A percentile compares a stretch with the other conserved stretches of the same genome.
phyloP scores from a whole-genome alignment of 2,888 invertebrate species.

The Ommatoiulus sabulosus region DNA sequence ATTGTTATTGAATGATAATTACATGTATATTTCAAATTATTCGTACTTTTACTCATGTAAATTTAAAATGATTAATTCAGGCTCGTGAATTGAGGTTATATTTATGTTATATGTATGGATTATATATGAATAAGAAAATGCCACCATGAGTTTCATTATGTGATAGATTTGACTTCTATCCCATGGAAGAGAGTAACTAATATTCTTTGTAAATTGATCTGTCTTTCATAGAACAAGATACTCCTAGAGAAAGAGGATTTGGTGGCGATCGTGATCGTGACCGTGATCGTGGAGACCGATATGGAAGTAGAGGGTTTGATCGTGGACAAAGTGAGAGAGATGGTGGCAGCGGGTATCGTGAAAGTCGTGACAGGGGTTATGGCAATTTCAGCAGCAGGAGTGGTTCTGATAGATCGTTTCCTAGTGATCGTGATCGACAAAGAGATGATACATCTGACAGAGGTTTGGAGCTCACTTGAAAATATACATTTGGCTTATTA shows the following conservation, averaged over 20 bases:
- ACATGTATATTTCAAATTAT: too few relatives aligned
- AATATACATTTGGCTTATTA: too few relatives aligned
- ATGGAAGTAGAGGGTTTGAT: conserved; percentile 62
- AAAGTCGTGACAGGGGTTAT: neutral
- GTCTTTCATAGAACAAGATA: conserved; percentile 64
- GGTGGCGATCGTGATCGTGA: conserved; percentile 66
- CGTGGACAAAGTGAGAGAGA: neutral
- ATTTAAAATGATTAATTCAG: too few relatives aligned
- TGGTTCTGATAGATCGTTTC: conserved; percentile 30
- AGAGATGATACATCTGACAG: conserved; percentile 63
- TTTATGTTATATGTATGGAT: too few relatives aligned
- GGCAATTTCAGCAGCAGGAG: conserved; percentile 15
- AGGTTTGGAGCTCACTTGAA: conserved; percentile 60
- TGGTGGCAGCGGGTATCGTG: conserved; percentile 61
- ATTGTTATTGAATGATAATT: too few relatives aligned
- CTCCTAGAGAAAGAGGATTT: conserved; percentile 69
- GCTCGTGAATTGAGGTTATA: too few relatives aligned
- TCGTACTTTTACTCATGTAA: too few relatives aligned
- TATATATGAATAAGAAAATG: too few relatives aligned
- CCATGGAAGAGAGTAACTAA: too few relatives aligned
- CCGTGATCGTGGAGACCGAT: conserved; percentile 64
- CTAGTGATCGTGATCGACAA: neutral
- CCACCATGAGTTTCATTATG: too few relatives aligned
- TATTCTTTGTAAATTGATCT: too few relatives aligned
- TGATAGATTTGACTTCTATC: too few relatives aligned